phyloP scores from a whole-genome alignment of 2,797 vertebrate species.

The Pelodytes ibericus region DNA sequence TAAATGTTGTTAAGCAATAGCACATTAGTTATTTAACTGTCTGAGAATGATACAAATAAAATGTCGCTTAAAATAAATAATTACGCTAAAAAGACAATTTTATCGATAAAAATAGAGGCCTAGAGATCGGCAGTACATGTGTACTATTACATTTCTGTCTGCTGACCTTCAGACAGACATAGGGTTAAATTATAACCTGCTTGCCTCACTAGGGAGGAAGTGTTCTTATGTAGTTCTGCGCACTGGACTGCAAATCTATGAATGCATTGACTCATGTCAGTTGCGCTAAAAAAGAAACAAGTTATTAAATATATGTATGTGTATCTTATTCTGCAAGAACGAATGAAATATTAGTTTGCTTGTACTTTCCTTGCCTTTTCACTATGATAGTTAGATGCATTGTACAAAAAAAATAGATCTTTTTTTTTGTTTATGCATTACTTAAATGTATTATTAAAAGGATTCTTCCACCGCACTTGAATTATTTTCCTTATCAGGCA shows the following conservation, averaged over 20 bases:
- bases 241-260: conserved; percentile 39
- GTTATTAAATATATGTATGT: conserved; percentile 32
- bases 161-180: no score
- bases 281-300: conserved; percentile 20
- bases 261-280: conserved; percentile 41
- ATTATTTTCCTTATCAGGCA: background rate
- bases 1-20: no score
- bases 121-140: no score
- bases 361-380: background rate
- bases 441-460: conserved; percentile 9
- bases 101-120: no score
- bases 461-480: background rate
- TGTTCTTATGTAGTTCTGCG: conserved; percentile 35
- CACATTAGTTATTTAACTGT: no score
- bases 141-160: no score
- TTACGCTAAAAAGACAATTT: no score
- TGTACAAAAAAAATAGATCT: conserved; percentile 7
- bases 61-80: no score
- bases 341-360: conserved; percentile 20
- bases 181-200: conserved; percentile 22
- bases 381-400: background rate
- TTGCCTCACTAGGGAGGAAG: conserved; percentile 15
- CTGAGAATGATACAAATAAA: no score
- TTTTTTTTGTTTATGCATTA: conserved; percentile 12
- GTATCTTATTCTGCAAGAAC: conserved; percentile 32